These are phyloP conservation scores for Scaptomyza reducta DNA, from an alignment of 2,888 invertebrate species.

Conservation along the genomic window DNA sequence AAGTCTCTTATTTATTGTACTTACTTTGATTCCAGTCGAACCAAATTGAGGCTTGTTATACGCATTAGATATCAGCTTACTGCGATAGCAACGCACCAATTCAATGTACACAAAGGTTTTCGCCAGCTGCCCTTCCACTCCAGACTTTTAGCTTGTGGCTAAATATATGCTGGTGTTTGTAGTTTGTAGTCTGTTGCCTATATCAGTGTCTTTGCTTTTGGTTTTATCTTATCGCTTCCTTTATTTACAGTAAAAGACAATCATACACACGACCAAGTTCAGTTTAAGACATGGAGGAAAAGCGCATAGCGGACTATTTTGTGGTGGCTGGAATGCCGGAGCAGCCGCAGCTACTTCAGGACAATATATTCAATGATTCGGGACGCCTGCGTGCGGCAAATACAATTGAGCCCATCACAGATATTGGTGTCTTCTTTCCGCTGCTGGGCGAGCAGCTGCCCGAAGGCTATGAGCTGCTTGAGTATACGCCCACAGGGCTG, in stretches of 20 bases:
- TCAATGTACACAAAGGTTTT: slow-evolving; percentile 66
- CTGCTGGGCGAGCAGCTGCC: slow-evolving; percentile 94
- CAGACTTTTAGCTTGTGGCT: background rate
- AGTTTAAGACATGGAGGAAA: slow-evolving; percentile 89
- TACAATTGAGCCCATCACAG: slow-evolving; percentile 96
- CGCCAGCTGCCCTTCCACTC: too few species aligned
- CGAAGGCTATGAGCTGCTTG: slow-evolving; percentile 88
- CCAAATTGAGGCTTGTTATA: slow-evolving; percentile 3
- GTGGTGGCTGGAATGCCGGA: slow-evolving; percentile 98
- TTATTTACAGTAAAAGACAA: slow-evolving; percentile 37
- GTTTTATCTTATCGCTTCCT: slow-evolving; percentile 46
- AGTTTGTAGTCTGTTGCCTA: background rate
- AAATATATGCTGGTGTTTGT: background rate
- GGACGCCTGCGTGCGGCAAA: slow-evolving; percentile 92
- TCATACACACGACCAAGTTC: slow-evolving; percentile 11
- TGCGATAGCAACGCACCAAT: too few species aligned
- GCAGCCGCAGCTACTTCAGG: slow-evolving; percentile 90
- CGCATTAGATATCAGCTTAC: slow-evolving; percentile 41
- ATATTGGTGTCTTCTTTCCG: slow-evolving; percentile 96
- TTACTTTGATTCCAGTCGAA: too few species aligned
- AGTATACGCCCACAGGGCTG: slow-evolving; percentile 92
- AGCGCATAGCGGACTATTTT: slow-evolving; percentile 98
- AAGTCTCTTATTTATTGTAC: slow-evolving; percentile 19
- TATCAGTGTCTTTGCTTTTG: background rate
- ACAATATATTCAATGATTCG: slow-evolving; percentile 89